A percentile compares a stretch with the other conserved stretches of the same genome.
Conservation (phyloP, 2,888 invertebrate genomes). For the Spodoptera littoralis region DNA sequence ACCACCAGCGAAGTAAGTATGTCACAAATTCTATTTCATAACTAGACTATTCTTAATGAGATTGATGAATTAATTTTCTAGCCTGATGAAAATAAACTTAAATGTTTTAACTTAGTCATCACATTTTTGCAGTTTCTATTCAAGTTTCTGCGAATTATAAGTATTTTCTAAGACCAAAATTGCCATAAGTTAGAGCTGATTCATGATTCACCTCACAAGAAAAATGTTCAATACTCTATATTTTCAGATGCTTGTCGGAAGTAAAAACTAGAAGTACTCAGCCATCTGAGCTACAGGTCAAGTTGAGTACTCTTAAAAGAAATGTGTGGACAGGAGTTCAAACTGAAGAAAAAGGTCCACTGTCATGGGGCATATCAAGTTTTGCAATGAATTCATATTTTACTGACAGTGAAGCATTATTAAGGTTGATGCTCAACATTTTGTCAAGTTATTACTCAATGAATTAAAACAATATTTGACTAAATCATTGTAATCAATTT, state of each 20-base stretch:
- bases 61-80: too few relatives aligned
- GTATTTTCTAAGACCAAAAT: too few relatives aligned
- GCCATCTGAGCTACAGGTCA: conserved; percentile 90
- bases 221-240: neutral
- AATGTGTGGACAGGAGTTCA: conserved; percentile 92
- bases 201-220: too few relatives aligned
- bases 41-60: neutral
- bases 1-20: conserved; percentile 87
- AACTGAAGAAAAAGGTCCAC: conserved; percentile 86
- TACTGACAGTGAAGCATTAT: conserved; percentile 88
- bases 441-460: neutral
- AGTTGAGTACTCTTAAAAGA: conserved; percentile 91
- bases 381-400: conserved; percentile 87
- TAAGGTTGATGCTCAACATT: conserved; percentile 76
- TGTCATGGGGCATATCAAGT: conserved; percentile 91
- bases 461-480: too few relatives aligned
- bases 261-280: conserved; percentile 81
- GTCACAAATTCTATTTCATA: conserved; percentile 14
- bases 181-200: too few relatives aligned
- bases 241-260: conserved; percentile 79
- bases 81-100: too few relatives aligned
- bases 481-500: neutral
- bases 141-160: too few relatives aligned
- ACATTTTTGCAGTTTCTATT: too few relatives aligned
- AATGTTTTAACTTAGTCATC: too few relatives aligned